Evolutionary conservation across 2,797 vertebrate genomes (phyloP), one percentile per base, ranked within the genome.

Genomic region (Threskiornis aethiopicus): DNA sequence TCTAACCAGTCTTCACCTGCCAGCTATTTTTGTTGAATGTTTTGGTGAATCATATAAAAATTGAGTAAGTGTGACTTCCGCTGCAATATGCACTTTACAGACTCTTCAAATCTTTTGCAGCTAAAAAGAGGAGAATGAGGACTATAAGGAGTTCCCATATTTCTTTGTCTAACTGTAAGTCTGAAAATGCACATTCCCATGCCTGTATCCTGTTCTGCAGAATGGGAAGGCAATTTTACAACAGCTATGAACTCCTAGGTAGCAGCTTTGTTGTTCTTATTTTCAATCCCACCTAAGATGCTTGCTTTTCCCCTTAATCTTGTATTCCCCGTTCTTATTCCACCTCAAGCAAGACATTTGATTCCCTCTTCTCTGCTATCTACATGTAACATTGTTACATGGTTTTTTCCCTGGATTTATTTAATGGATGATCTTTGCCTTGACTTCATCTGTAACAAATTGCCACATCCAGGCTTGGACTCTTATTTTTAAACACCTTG

Each of bases 31-130:
- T 64, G 13, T 14, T 78, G 57, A 67, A 84, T 37, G 26, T 8
- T 88, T 77, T 66, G 13, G 22, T 51, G 22, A 83, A 49, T 67
- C 3, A 9, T 25, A 51, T 17, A n/a, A 71, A 71, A 75, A 47
- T 11, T 29, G 10, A 17, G 3, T 3, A 14, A 75, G 37, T 1
- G 1, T 42, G 22, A 35, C 26, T 80, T 80, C 47, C 1, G 1
- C 51, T 66, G 29, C 16, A 76, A n/a, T 22, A 58, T 5, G 8
- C 7, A 14, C 2, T 79, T 73, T 26, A 62, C 6, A 84, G 33
- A 85, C 33, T 18, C n/a, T 84, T 77, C 47, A 33, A 19, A 52
- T 83, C 16, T 85, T 69, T 41, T 75, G 39, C 20, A 39, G 33
- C n/a, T 71, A 54, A 47, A 89, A 78, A 47, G 26, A 73, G 21